Evolutionary conservation across 2,113 vertebrate species (phyloP), one percentile per base, ranked within the genome.

Genomic region (Cyanocitta stelleri): DNA sequence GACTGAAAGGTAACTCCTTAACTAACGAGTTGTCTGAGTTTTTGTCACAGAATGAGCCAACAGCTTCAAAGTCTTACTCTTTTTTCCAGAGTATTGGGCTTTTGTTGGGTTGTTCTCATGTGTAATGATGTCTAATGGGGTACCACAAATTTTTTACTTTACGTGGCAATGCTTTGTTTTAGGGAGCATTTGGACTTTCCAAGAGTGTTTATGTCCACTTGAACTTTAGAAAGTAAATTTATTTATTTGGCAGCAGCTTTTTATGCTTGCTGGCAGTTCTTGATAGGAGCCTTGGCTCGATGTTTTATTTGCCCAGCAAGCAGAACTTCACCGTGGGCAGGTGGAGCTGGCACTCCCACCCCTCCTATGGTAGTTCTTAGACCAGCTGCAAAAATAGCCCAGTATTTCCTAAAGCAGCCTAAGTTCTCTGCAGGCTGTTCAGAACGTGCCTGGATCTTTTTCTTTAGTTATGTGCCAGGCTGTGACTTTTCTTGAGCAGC

Each of bases 1-100:
- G 76, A 97, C 96, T 89, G 97, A 87, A 89, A 98, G 98, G 99
- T 99, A 97, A 80, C 30, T 52, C 29, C 46, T 67, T 78, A 29
- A 39, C 16, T 88, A 79, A 11, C 0, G 3, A 77, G 13, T 18
- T 51, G 7, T 58, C 21, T 55, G 24, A 64, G 48, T 26, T 82
- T 89, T 87, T 88, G 9, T 30, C 16, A 33, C 55, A 59, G 30
- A 58, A 58, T 39, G 30, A 69, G 55, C 20, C 32, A 41, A 35
- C 26, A 62, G 17, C 22, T 76, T 62, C 66, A 18, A 85, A 86
- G 6, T 64, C 7, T 72, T 62, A 22, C 0, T 86, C 35, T 6
- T n/a, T 81, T 74, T 59, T 51, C 24, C 7, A 16, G 52, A 55
- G 6, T 2, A 1, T 11, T 81, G 37, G 43, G 72, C 19, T 17